Base-by-base conservation (phyloP, 2,797 vertebrate species). In the Hipposideros larvatus region DNA sequence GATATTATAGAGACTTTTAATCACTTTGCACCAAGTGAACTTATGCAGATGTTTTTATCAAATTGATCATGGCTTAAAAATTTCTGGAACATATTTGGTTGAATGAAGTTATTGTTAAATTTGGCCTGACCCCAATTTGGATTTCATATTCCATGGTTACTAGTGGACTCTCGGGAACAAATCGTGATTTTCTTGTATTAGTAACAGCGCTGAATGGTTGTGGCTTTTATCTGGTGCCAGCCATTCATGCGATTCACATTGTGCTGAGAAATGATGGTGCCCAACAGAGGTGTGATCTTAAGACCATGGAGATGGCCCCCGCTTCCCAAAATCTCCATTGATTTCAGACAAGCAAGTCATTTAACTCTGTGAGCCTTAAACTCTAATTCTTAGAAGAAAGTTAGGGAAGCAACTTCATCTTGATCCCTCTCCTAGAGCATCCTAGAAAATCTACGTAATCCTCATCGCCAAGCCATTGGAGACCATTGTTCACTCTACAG, bases 11-110 rank as follows among this genome's bases (percentile, higher is more conserved):
- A 82, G 82, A n/a, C 89, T 98, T 98, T 97, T 96, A 70, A 89
- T 95, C 84, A 98, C 97, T 98, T 98, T 98, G 86, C 92, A 95
- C 95, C 96, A 97, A 96, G 71, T 66, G 13, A 97, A 97, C 98
- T 98, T 97, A 97, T 96, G 96, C 97, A 98, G 92, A 96, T 97
- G 96, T 97, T 98, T 98, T 96, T 93, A 98, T 92, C 83, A 97
- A 96, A 98, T 97, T 97, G 96, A 94, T 91, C 93, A 86, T 96
- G 97, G 94, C 96, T 97, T 97, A 93, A 95, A 97, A 97, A 87
- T 96, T 97, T 97, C 96, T 98, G 88, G 0, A 93, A 96, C 97
- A 97, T 97, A 96, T 98, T 93, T 97, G 97, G 89, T 91, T 97
- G 92, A 97, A 91, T 89, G 93, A 98, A 92, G 71, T 94, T 92